phyloP scores from a whole-genome alignment of 2,797 vertebrate genomes.

The Naso thynnoides region DNA sequence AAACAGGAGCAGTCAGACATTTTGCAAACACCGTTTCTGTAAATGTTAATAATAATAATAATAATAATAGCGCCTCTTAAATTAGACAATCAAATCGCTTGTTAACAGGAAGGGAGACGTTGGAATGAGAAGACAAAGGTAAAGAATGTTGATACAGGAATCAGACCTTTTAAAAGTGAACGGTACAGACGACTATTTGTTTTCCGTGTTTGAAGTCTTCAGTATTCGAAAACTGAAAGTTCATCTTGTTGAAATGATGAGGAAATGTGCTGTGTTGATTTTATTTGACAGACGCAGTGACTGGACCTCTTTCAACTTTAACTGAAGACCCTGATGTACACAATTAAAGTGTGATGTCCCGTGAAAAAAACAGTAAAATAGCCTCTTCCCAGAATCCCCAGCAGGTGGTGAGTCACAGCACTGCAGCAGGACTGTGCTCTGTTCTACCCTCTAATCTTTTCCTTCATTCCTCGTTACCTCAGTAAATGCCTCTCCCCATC shows the following conservation, averaged over 20 bases:
- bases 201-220: no score
- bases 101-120: no score
- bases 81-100: no score
- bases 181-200: no score
- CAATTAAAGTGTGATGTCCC: background rate
- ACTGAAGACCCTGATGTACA: background rate
- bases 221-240: no score
- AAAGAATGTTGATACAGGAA: no score
- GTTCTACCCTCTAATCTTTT: constrained; percentile 3
- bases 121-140: no score
- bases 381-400: background rate
- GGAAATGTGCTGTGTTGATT: no score
- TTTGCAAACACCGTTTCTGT: background rate
- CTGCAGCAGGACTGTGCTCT: background rate
- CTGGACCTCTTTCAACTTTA: no score
- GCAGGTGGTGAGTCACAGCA: background rate
- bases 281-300: background rate
- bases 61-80: no score
- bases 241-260: no score
- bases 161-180: no score
- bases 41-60: background rate
- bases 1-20: background rate
- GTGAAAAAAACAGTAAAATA: background rate
- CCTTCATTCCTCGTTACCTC: constrained; percentile 80
- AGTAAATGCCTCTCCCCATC: constrained; percentile 94